phyloP scores from a whole-genome alignment of 2,797 vertebrate species.

The Acropternis orthonyx region DNA sequence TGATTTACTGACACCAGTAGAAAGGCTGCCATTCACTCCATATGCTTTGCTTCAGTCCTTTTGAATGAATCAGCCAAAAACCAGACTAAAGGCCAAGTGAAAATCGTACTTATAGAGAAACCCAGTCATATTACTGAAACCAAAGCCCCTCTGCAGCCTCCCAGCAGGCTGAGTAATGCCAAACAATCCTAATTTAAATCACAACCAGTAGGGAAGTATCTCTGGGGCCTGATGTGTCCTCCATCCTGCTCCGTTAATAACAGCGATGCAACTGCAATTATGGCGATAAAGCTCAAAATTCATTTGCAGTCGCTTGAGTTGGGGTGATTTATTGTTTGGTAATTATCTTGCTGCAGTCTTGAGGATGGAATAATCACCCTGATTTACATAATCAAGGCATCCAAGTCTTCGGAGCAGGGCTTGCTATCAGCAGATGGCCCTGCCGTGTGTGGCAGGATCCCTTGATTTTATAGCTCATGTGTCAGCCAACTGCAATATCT shows the following conservation, averaged over 20 bases:
- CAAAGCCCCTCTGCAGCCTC: neutral
- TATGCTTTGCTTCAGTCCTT: neutral
- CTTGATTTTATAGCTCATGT: neutral
- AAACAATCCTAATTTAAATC: neutral
- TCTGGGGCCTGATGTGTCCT: conserved; percentile 6
- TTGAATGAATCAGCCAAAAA: neutral
- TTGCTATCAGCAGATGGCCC: conserved; percentile 17
- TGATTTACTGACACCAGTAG: rapidly evolving
- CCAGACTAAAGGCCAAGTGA: neutral
- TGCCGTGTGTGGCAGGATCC: neutral
- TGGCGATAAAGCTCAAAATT: conserved; percentile 10
- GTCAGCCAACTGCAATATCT: neutral
- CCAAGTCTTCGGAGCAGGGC: neutral
- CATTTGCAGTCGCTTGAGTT: conserved; percentile 39
- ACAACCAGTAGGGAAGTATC: neutral
- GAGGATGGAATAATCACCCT: conserved; percentile 32
- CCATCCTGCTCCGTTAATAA: neutral
- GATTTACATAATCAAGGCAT: conserved; percentile 70
- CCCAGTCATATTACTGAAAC: rapidly evolving
- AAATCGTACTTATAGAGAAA: neutral
- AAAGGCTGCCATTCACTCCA: rapidly evolving
- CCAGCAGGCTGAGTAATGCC: neutral
- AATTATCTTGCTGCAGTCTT: conserved; percentile 60
- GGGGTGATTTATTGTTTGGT: conserved; percentile 59
- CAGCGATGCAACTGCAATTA: neutral